Evolutionary conservation across 1,140 invertebrate species (phyloP).

Genomic region (Spodoptera litura): DNA sequence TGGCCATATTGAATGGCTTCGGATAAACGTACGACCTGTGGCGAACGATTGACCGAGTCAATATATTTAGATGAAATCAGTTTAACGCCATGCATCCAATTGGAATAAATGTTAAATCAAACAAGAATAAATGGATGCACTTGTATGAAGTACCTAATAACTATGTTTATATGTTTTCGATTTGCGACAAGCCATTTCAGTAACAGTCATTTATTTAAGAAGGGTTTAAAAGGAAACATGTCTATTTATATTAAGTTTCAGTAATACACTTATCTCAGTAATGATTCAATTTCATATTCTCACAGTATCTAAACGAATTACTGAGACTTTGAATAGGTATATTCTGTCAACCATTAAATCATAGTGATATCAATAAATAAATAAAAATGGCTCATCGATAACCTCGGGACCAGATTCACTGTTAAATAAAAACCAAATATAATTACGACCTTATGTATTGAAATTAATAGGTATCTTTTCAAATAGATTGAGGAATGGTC

Average conservation of each 20-base stretch:
- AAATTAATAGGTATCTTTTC: not conserved
- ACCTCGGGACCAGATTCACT: constrained; percentile 1
- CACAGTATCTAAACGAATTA: no score
- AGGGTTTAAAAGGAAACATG: not conserved
- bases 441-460: constrained; percentile 20
- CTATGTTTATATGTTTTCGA: not conserved
- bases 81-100: constrained; percentile 15
- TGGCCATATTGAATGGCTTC: constrained; percentile 1
- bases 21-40: constrained; percentile 21
- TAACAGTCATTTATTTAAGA: not conserved
- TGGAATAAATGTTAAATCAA: constrained; percentile 17
- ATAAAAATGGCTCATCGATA: constrained; percentile 28
- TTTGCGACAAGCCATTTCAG: not conserved
- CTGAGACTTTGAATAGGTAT: no score
- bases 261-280: no score
- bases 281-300: no score
- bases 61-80: constrained; percentile 34
- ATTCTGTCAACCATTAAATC: constrained; percentile 25
- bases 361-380: constrained; percentile 27
- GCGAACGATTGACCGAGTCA: constrained; percentile 20
- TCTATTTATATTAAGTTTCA: not conserved
- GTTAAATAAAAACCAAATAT: constrained; percentile 12
- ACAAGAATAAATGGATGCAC: not conserved
- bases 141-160: not conserved
- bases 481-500: not conserved